These are phyloP conservation scores for Callyntrura guangdongensis DNA, from an alignment of 2,888 invertebrate species.

Conservation along the genomic window DNA sequence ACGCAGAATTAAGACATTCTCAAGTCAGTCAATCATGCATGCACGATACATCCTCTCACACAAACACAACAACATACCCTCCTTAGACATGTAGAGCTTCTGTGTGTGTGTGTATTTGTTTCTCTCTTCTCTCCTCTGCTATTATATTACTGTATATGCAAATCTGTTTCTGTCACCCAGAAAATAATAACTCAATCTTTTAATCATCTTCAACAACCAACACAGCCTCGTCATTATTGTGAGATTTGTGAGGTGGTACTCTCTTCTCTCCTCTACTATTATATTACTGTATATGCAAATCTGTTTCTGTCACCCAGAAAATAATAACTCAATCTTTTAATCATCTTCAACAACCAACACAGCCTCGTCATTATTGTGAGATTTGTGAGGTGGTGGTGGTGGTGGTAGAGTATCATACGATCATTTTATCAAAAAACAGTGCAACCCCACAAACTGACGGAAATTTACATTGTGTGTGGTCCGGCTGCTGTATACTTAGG, in stretches of 20 bases:
- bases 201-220: conserved; percentile 31
- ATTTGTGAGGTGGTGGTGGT: not conserved
- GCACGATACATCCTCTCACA: not conserved
- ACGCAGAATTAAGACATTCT: conserved; percentile 12
- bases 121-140: not conserved
- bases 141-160: not conserved
- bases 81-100: not conserved
- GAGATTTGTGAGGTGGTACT: not conserved
- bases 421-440: not conserved
- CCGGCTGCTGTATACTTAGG: not conserved
- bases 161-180: conserved; percentile 21
- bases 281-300: not conserved
- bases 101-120: conserved; percentile 18
- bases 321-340: conserved; percentile 28
- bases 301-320: conserved; percentile 13
- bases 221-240: not conserved
- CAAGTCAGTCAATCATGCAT: too few species aligned
- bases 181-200: conserved; percentile 31
- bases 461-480: conserved; percentile 23
- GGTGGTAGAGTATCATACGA: too few species aligned
- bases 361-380: not conserved
- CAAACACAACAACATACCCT: not conserved
- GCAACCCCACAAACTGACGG: not conserved
- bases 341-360: not conserved
- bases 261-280: not conserved